Conservation (phyloP, 1,140 invertebrate genomes). For the Dolichoris vasculosae region DNA sequence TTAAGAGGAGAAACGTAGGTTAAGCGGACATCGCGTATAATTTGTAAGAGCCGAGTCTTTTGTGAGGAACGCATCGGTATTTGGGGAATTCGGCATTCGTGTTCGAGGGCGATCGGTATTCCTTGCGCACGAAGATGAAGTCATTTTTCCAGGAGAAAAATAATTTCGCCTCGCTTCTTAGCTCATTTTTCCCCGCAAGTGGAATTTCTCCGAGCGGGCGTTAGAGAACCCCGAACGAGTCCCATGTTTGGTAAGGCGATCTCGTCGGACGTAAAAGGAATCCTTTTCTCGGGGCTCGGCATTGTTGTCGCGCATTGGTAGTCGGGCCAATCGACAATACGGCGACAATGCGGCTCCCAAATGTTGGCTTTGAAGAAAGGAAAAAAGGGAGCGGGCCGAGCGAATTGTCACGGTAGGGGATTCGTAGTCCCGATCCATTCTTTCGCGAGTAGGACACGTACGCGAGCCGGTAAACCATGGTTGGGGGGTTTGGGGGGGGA, state of each 20-base stretch:
- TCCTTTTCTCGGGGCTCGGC: not conserved
- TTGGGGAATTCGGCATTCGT: not conserved
- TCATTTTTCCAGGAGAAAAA: constrained; percentile 4
- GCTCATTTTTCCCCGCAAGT: not conserved
- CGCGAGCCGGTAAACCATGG: not conserved
- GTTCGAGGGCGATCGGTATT: not conserved
- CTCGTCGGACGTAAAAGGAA: not conserved
- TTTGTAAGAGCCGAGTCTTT: not conserved
- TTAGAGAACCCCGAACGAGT: not conserved
- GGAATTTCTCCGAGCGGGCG: not conserved
- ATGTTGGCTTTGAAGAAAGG: constrained; percentile 12
- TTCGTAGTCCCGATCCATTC: not conserved
- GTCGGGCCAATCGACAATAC: not conserved
- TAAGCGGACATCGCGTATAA: not conserved
- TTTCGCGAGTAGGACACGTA: not conserved
- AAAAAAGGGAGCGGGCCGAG: not conserved
- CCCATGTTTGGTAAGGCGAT: not conserved
- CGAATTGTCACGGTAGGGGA: not conserved
- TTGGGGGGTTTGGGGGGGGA: not conserved
- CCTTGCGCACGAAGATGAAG: not conserved
- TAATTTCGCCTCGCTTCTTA: not conserved
- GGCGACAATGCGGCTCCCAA: not conserved
- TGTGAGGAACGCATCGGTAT: not conserved
- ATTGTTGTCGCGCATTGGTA: too few species aligned
- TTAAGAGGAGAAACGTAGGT: not conserved